phyloP scores from a whole-genome alignment of 2,113 vertebrate genomes.

The Triplophysa rosa region DNA sequence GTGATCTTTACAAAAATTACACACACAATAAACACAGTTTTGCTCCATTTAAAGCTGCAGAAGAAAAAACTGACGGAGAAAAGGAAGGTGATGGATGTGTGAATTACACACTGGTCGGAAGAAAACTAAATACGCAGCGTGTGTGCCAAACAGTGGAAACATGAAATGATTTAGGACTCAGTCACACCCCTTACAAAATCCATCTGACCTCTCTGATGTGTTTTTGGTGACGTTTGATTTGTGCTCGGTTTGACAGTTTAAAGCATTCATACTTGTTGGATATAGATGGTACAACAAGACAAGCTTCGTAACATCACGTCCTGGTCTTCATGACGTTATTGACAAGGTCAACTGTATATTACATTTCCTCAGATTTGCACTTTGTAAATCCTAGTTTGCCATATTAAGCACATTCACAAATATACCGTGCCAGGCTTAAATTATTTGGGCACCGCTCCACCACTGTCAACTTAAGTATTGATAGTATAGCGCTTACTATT shows the following conservation, averaged over 20 bases:
- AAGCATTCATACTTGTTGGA: background rate
- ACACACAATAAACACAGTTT: background rate
- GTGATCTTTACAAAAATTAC: conserved; percentile 1
- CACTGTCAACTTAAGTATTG: background rate
- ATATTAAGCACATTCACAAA: background rate
- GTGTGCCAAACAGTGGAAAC: background rate
- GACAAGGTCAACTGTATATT: background rate
- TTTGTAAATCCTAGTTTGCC: background rate
- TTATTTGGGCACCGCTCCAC: background rate
- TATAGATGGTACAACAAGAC: background rate
- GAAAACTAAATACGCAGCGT: background rate
- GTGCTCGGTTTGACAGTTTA: background rate
- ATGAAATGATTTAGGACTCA: conserved; percentile 44
- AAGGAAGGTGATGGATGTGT: background rate
- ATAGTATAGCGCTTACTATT: background rate
- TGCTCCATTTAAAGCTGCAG: conserved; percentile 38
- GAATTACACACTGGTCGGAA: background rate
- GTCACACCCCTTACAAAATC: background rate
- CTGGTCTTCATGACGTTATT: background rate
- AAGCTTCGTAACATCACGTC: background rate
- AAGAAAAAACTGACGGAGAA: background rate
- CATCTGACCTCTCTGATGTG: background rate
- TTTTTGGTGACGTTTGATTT: background rate
- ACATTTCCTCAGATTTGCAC: background rate
- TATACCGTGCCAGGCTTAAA: background rate